Evolutionary conservation across 2,888 invertebrate species (phyloP).

Genomic region (Aricia artaxerxes): DNA sequence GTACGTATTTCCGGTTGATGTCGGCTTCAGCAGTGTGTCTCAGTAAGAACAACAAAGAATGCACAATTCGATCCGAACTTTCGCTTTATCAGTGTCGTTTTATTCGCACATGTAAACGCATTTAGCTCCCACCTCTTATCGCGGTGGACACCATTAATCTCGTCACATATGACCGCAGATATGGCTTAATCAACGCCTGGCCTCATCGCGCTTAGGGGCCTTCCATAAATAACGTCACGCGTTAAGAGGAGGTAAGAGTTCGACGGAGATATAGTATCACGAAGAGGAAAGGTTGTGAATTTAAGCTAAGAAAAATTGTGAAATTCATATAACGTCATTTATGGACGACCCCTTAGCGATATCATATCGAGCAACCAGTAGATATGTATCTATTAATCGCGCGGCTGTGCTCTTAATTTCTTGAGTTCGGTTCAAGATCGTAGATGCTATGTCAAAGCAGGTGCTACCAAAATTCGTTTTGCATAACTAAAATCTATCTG

Average conservation of each 20-base stretch:
- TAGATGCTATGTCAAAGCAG: background rate
- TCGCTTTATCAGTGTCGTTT: conserved; percentile 72
- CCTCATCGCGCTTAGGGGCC: conserved; percentile 50
- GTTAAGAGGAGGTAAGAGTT: background rate
- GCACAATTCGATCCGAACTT: conserved; percentile 58
- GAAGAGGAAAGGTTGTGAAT: no score
- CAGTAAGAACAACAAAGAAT: conserved; percentile 39
- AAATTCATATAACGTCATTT: background rate
- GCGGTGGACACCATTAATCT: conserved; percentile 75
- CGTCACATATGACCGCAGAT: conserved; percentile 64
- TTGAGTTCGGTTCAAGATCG: background rate
- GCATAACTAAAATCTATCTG: background rate
- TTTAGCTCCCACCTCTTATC: conserved; percentile 78
- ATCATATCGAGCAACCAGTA: conserved; percentile 45
- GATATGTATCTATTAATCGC: conserved; percentile 45
- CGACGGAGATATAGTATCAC: no score
- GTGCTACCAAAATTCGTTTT: conserved; percentile 15
- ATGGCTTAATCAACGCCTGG: conserved; percentile 72
- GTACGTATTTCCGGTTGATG: no score
- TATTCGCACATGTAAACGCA: conserved; percentile 79
- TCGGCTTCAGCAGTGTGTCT: conserved; percentile 28
- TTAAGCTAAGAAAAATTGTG: background rate
- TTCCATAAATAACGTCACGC: background rate
- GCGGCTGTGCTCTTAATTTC: conserved; percentile 34
- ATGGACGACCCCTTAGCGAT: conserved; percentile 41